A percentile compares a stretch with the other conserved stretches of the same genome.
phyloP scores from a whole-genome alignment of 2,113 vertebrate genomes.

The Cottus gobio region DNA sequence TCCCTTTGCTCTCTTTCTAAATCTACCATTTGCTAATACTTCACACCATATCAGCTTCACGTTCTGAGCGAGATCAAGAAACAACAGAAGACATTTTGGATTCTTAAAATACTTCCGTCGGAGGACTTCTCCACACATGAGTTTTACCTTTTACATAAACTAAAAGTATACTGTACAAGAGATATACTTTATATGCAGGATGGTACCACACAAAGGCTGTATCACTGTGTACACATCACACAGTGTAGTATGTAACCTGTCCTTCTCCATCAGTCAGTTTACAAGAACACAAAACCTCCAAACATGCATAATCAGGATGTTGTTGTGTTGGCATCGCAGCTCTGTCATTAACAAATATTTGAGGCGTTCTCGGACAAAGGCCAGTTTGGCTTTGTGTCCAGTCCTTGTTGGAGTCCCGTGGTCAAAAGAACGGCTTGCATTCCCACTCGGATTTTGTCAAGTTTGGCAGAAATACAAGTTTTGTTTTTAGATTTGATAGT shows the following conservation, averaged over 20 bases:
- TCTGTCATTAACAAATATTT: conserved; percentile 38
- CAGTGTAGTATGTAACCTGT: not conserved
- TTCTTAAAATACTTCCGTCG: not conserved
- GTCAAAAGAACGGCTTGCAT: conserved; percentile 4
- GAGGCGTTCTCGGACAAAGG: conserved; percentile 32
- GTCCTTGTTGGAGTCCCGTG: conserved; percentile 1
- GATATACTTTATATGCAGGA: not conserved
- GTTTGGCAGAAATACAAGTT: not conserved
- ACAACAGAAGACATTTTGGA: conserved; percentile 13
- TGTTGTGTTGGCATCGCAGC: conserved; percentile 26
- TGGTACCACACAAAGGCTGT: not conserved
- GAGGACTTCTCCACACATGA: not conserved
- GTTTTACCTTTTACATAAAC: conserved; percentile 1
- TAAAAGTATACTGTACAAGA: not conserved
- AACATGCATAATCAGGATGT: not conserved
- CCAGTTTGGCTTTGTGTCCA: conserved; percentile 13
- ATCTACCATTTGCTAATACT: conserved; percentile 73
- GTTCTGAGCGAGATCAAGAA: conserved; percentile 41
- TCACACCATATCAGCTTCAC: conserved; percentile 67
- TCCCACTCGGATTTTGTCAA: conserved; percentile 11
- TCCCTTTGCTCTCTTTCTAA: conserved; percentile 71
- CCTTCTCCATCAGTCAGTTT: not conserved
- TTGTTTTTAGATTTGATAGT: not conserved
- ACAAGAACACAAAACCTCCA: not conserved
- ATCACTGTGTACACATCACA: not conserved